Base-by-base conservation (phyloP, 1,140 invertebrate genomes). In the Drosophila busckii region DNA sequence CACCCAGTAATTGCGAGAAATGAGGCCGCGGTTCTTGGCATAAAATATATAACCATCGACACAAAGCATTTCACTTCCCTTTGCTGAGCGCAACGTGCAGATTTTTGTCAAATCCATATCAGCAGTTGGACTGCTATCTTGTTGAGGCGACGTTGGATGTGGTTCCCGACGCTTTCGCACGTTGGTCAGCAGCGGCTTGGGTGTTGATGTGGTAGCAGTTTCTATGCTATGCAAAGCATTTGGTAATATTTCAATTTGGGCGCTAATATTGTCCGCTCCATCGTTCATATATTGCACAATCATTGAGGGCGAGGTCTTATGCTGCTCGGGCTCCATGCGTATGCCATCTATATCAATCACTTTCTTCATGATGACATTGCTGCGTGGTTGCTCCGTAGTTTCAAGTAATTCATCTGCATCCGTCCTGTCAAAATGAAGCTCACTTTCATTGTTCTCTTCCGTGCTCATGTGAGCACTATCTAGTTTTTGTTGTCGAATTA, bases 21-120 rank as follows among this genome's bases (percentile, higher is more conserved):
- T 84, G 0, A 68, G 50, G 0, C 70, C 73, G n/a, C 67, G 62
- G 44, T 84, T 85, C 46, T 82, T 86, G 9, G 80, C 70, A 50
- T 86, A 73, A 60, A 82, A 86, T 13, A 86, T 86, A 31, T 69
- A 86, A 10, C 84, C 84, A 48, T 86, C 84, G 2, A 86, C 78
- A 12, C 84, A 86, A 4, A 86, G 50, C 41, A 86, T 67, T 40
- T 85, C 84, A 12, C 68, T 65, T 10, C 84, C 84, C 20, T 86
- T 86, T 12, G 84, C 84, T 10, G 84, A 86, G 5, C 84, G 78
- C 3, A 86, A 40, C 2, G 64, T 86, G 22, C 84, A 84, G 19
- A 82, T 82, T 50, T 85, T 84, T 1, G 69, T 82, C 1, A 84
- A 35, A 54, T 86, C 71, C 75, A 86, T 86, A 25, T 86, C 84